phyloP scores from a whole-genome alignment of 2,113 vertebrate genomes.

The Nestor notabilis region DNA sequence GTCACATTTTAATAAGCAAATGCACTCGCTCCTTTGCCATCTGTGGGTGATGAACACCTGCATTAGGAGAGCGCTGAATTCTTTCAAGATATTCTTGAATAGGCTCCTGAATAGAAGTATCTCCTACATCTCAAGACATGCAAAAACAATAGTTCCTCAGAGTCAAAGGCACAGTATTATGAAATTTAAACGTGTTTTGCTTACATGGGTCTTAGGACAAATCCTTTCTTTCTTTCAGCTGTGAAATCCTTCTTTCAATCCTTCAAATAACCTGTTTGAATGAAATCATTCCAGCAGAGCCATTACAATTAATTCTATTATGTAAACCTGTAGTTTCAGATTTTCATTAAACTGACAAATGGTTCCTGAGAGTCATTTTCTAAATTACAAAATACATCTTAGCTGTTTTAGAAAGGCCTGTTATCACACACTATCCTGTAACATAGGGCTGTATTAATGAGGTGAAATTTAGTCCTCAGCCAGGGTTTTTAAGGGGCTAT shows the following conservation, averaged over 20 bases:
- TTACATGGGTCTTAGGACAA: conserved; percentile 52
- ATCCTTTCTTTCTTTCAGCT: conserved; percentile 64
- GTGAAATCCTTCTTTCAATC: conserved; percentile 56
- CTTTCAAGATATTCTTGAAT: conserved; percentile 48
- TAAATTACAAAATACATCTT: conserved; percentile 44
- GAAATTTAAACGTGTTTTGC: conserved; percentile 55
- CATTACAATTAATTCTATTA: conserved; percentile 60
- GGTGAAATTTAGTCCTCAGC: conserved; percentile 16
- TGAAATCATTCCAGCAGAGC: conserved; percentile 58
- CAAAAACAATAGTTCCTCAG: conserved; percentile 51
- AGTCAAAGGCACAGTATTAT: conserved; percentile 31
- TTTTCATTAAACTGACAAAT: conserved; percentile 48
- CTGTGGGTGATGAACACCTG: conserved; percentile 54
- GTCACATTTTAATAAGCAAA: conserved; percentile 51
- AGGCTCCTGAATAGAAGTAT: conserved; percentile 53
- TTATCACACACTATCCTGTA: conserved; percentile 27
- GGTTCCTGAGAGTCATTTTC: conserved; percentile 39
- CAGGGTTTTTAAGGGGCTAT: background rate
- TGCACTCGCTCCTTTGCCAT: background rate
- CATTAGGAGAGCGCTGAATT: conserved; percentile 4
- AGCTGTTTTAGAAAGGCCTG: background rate
- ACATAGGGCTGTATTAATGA: background rate
- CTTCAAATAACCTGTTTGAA: conserved; percentile 45
- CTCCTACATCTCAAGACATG: conserved; percentile 42
- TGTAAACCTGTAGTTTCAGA: conserved; percentile 49